phyloP scores from a whole-genome alignment of 2,888 invertebrate genomes.

The Girardia tigrina region DNA sequence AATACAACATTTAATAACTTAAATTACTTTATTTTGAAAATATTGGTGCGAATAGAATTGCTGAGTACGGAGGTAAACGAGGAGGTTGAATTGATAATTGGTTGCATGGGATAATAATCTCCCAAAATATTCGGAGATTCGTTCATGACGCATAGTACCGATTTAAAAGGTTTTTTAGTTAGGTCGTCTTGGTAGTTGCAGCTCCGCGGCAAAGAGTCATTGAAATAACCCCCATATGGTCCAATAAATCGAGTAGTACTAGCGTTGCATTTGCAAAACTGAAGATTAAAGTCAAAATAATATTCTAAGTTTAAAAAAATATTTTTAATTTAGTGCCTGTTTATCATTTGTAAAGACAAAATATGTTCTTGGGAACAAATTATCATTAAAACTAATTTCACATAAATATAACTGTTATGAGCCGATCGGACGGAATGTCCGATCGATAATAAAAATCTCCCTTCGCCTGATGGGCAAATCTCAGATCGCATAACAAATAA shows the following conservation, averaged over 20 bases:
- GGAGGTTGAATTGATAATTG: background rate
- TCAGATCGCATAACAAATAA: too few relatives aligned
- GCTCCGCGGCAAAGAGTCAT: background rate
- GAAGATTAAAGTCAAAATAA: background rate
- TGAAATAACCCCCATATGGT: background rate
- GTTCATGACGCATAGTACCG: background rate
- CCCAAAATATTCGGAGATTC: background rate
- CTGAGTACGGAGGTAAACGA: background rate
- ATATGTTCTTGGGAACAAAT: too few relatives aligned
- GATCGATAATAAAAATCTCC: too few relatives aligned
- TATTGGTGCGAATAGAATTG: background rate
- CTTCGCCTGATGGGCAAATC: too few relatives aligned
- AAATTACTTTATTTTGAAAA: too few relatives aligned
- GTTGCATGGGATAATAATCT: background rate
- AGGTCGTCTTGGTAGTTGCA: constrained; percentile 8
- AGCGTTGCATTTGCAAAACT: background rate
- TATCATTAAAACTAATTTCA: too few relatives aligned
- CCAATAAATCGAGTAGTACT: background rate
- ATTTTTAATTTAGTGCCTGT: too few relatives aligned
- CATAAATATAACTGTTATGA: too few relatives aligned
- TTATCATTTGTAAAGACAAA: too few relatives aligned
- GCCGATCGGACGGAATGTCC: too few relatives aligned
- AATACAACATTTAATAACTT: too few relatives aligned
- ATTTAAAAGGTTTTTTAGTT: background rate
- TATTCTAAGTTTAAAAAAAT: background rate